Evolutionary conservation across 2,113 vertebrate species (phyloP), one percentile per base, ranked within the genome.

Genomic region (Aegithalos caudatus): DNA sequence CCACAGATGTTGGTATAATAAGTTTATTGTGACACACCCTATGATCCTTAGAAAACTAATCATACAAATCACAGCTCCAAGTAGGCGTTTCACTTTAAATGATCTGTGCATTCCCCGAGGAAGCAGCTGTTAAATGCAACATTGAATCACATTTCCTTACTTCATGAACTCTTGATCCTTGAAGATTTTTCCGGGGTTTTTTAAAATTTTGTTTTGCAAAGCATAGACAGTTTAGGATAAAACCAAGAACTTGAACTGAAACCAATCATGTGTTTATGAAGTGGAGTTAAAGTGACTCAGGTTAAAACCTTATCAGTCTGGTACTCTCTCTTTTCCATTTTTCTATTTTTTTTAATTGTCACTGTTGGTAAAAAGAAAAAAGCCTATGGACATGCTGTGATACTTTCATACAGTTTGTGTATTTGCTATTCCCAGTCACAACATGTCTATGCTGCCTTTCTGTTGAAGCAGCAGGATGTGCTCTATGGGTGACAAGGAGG

Each of bases 21-120:
- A 93, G 42, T 90, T 81, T 61, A 64, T 86, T 4, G 0, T 92
- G 95, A 94, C 88, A 93, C 83, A 94, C 93, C 96, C 86, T 87
- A 47, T 92, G 74, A 91, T 92, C 70, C 64, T 93, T 90, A 81
- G 66, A 76, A 91, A 80, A 66, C 35, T 57, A 77, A 69, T 81
- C 79, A 78, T 92, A 80, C 50, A 65, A 84, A 86, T 80, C 81
- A 73, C 66, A 60, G 66, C 66, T 90, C 61, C 37, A 66, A 61
- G 45, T 38, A 50, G 83, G 85, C 6, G 29, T 87, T 94, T 76
- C 10, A n/a, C 24, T 91, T 69, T 19, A n/a, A 72, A 73, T 66
- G 51, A 54, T 80, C 61, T 67, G 35, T 70, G 37, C 35, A 8
- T 91, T 87, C 93, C 86, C 54, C 0, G 8, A 89, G 93, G 88